Evolutionary conservation across 2,113 vertebrate species (phyloP).

Genomic region (Phrynocephalus versicolor): DNA sequence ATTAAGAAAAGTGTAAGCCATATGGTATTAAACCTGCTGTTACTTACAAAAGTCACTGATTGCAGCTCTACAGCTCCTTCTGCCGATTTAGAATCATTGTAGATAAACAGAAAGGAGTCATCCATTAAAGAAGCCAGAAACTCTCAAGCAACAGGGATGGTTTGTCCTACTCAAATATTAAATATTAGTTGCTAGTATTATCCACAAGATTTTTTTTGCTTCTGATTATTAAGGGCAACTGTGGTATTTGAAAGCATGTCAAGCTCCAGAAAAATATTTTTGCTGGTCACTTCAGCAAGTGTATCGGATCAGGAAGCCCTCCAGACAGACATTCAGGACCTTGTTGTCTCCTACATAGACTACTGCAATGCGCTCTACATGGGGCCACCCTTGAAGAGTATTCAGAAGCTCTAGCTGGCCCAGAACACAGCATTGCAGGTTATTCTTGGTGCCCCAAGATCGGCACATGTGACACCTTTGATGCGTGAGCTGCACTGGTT

Average conservation of each 20-base stretch:
- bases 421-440: no score
- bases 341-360: no score
- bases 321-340: no score
- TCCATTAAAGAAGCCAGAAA: background rate
- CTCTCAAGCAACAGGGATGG: background rate
- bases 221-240: background rate
- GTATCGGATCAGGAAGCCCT: no score
- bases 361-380: no score
- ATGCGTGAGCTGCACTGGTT: no score
- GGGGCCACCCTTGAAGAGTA: no score
- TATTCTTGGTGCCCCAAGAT: no score
- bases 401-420: no score
- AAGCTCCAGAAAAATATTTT: background rate
- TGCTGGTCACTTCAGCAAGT: background rate
- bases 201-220: background rate
- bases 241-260: background rate
- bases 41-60: background rate
- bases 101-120: background rate
- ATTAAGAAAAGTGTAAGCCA: background rate
- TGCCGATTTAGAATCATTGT: background rate
- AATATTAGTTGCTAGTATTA: conserved; percentile 6
- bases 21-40: background rate
- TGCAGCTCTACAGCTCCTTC: background rate
- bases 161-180: background rate
- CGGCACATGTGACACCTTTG: no score